These are phyloP conservation scores for Littorina saxatilis DNA, from an alignment of 1,140 invertebrate species.

Conservation along the genomic window DNA sequence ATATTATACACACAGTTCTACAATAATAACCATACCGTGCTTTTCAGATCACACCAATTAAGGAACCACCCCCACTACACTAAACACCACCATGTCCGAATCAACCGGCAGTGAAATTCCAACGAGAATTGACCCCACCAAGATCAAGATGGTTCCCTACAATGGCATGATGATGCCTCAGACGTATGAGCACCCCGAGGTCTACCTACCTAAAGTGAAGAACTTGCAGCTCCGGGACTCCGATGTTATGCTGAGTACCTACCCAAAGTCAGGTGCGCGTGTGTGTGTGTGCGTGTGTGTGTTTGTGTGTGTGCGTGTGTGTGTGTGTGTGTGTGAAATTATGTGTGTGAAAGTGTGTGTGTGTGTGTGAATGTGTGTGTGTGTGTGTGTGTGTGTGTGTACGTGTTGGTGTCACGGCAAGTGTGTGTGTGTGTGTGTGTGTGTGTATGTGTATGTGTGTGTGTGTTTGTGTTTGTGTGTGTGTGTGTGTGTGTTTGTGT, in stretches of 20 bases:
- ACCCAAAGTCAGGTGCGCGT: constrained; percentile 23
- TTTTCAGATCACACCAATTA: too few relatives aligned
- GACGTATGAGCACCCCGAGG: neutral
- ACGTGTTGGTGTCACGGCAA: too few relatives aligned
- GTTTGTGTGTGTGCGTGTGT: too few relatives aligned
- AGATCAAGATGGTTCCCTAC: neutral
- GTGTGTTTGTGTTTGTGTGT: too few relatives aligned
- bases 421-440: constrained; percentile 2
- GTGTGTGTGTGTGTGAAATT: too few relatives aligned
- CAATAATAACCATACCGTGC: too few relatives aligned
- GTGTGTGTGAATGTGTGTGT: neutral
- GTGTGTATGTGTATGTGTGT: neutral
- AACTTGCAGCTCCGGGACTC: neutral
- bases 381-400: too few relatives aligned
- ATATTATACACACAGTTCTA: too few relatives aligned
- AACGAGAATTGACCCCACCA: neutral
- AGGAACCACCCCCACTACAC: too few relatives aligned
- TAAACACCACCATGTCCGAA: too few relatives aligned
- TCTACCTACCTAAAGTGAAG: constrained; percentile 7
- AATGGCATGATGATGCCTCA: constrained; percentile 12
- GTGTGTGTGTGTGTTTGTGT: too few relatives aligned
- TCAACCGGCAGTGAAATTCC: neutral
- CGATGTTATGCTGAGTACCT: constrained; percentile 20
- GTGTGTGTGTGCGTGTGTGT: too few relatives aligned
- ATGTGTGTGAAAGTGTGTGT: neutral